Base-by-base conservation (phyloP, 2,797 vertebrate genomes). In the Dromococcyx pavoninus region DNA sequence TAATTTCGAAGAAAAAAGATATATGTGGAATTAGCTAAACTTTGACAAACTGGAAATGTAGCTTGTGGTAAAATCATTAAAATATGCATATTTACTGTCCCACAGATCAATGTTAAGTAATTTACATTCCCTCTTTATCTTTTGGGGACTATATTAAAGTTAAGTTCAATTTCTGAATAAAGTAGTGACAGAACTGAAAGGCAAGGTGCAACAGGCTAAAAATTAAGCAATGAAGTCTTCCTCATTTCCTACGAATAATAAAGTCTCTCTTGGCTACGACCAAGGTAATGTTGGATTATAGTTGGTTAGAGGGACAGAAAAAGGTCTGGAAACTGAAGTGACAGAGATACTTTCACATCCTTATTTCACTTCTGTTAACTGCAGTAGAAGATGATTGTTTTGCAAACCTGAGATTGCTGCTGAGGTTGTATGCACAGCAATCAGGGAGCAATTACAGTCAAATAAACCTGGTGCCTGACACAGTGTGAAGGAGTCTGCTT, bases 1-100 rank as follows among this genome's bases (percentile, higher is more conserved):
- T 95, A 87, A 92, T 87, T 92, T 27, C 50, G 32, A 89, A 72
- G 27, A 25, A 93, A 89, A 88, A 79, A 64, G 48, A 86, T 88
- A 62, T 33, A 61, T 6, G 17, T 61, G 33, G 10, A 86, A 88
- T 78, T 65, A 24, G 33, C 10, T 62, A 89, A 56, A 74, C 51
- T 94, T 85, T 61, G 11, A 64, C 41, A 23, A 51, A 16, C 8
- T 41, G 16, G n/a, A 86, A 83, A 58, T 25, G 50, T 12, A 89
- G 8, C 16, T 43, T 11, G 6, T 51, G n/a, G 46, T 43, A 91
- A 74, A 43, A 66, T 53, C n/a, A 66, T 90, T 74, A 73, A 79
- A 89, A 78, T 51, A 74, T 13, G 17, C 23, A 16, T 79, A 67
- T 91, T 77, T 51, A 1, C 37, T 82, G 30, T 7, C 72, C 79